These are phyloP conservation scores for Momotus momota DNA, from an alignment of 2,797 vertebrate species.

Conservation along the genomic window DNA sequence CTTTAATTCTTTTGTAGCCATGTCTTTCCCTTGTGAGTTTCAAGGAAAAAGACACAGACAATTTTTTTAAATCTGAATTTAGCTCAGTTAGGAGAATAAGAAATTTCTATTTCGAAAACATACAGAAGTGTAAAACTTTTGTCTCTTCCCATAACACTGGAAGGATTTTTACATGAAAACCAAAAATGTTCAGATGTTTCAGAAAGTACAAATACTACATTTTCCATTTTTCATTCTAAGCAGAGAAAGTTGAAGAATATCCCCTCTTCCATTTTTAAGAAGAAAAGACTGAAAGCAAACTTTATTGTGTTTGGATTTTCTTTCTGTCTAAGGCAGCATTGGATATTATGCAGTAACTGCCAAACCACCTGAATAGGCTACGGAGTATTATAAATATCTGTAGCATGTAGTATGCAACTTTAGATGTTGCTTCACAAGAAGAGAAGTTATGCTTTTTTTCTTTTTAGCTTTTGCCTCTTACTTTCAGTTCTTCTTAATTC, in stretches of 20 bases:
- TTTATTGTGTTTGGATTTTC: not conserved
- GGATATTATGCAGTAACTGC: not conserved
- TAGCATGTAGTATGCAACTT: not conserved
- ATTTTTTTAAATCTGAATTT: not conserved
- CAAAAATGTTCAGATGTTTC: not conserved
- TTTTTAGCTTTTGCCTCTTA: slow-evolving; percentile 9
- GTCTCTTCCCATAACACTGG: not conserved
- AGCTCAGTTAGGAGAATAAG: not conserved
- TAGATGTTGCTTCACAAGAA: not conserved
- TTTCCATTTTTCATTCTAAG: not conserved
- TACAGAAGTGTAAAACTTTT: not conserved
- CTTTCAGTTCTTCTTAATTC: not conserved
- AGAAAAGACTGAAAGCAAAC: not conserved
- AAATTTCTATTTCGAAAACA: not conserved
- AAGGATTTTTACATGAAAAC: not conserved
- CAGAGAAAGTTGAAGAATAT: not conserved
- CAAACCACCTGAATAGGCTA: slow-evolving; percentile 26
- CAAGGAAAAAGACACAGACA: not conserved
- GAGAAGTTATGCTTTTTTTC: not conserved
- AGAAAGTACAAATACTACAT: not conserved
- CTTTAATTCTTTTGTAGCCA: not conserved
- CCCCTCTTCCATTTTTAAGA: not conserved
- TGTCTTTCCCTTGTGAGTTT: not conserved
- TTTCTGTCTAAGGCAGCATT: not conserved
- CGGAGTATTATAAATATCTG: not conserved